Base-by-base conservation (phyloP, 2,888 invertebrate genomes). In the Ypsolopha sequella region DNA sequence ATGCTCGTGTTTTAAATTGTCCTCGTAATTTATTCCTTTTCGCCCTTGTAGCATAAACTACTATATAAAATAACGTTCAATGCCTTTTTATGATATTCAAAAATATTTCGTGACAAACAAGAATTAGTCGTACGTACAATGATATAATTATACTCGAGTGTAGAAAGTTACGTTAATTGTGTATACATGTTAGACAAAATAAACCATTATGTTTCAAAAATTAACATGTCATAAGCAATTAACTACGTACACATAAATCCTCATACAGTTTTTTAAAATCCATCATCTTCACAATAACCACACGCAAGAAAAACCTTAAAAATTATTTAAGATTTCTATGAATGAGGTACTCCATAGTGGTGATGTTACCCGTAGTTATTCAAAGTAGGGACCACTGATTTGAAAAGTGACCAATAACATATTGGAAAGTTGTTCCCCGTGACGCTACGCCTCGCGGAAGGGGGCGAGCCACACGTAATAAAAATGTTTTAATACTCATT, bases 91-190 rank as follows among this genome's bases (percentile, higher is more conserved):
- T 9, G 10, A 39, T 11, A 39, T 10, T 38, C 38, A 38, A 39
- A 46, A 46, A 24, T 6, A 11, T 46, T 60, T 64, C 68, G 68
- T 70, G 68, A 66, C 60, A 59, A 62, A 58, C 58, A 52, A 63
- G 62, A 63, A 73, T 73, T 60, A 56, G 52, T 60, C 61, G 53
- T 55, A 59, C 9, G 36, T 10, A 60, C 61, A 55, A 46, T 50
- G 59, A 63, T 61, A 62, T 58, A 52, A 51, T 57, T 4, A 2
- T 24, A 24, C 24, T 24, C 24, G n/a, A n/a, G n/a, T n/a, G 45
- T 57, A 51, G 58, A 61, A 61, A 63, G 62, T 59, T 56, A 55
- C 49, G 41, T 45, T 10, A 36, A 14, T 53, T 53, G 43, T 43
- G 47, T 52, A 54, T 57, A 55, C 56, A 55, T 54, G 44, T 51